These are phyloP conservation scores for Myiothlypis chrysogaster DNA, from an alignment of 2,797 vertebrate genomes.

Conservation along the genomic window DNA sequence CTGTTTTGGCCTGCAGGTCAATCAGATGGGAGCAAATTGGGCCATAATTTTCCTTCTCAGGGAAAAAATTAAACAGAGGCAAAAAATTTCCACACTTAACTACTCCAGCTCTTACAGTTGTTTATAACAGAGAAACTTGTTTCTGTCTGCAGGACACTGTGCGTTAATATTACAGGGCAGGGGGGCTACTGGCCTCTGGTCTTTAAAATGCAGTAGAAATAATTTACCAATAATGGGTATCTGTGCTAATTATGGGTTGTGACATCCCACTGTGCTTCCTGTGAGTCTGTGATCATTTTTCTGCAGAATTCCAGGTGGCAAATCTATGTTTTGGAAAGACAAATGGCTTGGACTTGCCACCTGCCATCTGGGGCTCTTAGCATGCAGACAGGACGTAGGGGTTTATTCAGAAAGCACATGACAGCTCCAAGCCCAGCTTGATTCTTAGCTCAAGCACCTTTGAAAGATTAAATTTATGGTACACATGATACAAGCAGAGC, in stretches of 20 bases:
- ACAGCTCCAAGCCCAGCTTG: not conserved
- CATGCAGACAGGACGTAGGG: not conserved
- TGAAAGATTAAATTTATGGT: not conserved
- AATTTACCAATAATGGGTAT: not conserved
- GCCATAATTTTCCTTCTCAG: not conserved
- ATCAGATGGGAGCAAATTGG: not conserved
- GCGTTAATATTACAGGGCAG: not conserved
- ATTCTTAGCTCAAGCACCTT: not conserved
- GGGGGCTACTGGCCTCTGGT: not conserved
- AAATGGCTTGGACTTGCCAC: conserved; percentile 42
- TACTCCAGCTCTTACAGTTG: not conserved
- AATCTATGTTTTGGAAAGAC: conserved; percentile 40
- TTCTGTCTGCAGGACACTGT: not conserved
- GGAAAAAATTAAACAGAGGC: not conserved
- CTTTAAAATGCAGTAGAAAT: not conserved
- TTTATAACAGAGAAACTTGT: not conserved
- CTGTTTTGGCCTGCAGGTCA: not conserved
- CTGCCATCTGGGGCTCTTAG: conserved; percentile 53
- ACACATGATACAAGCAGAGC: not conserved
- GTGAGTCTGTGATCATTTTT: not conserved
- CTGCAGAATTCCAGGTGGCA: conserved; percentile 58
- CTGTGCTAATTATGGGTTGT: not conserved
- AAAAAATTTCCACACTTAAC: not conserved
- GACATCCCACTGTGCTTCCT: conserved; percentile 35
- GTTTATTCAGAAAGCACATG: not conserved